Conservation (phyloP, 2,888 invertebrate species). For the Peribatodes rhomboidaria region DNA sequence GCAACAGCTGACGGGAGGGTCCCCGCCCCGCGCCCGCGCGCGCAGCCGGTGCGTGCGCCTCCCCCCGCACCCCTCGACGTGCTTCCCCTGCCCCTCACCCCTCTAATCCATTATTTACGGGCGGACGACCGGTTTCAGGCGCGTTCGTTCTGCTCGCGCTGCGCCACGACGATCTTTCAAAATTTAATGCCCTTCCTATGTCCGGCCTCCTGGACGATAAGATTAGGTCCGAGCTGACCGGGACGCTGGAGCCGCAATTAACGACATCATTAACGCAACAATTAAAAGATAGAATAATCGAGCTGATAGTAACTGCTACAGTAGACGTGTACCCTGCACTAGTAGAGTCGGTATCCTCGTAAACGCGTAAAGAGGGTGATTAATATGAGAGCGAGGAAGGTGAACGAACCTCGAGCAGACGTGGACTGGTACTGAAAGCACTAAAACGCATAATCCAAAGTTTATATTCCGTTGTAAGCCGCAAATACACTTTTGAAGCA, state of each 20-base stretch:
- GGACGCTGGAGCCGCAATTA: background rate
- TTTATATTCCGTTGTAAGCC: conserved; percentile 69
- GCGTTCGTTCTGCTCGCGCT: conserved; percentile 79
- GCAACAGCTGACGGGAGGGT: conserved; percentile 86
- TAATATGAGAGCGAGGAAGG: conserved; percentile 48
- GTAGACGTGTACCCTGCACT: background rate
- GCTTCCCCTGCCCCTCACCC: conserved; percentile 72
- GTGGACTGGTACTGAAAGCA: conserved; percentile 66
- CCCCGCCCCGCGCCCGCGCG: conserved; percentile 68
- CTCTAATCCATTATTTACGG: conserved; percentile 86
- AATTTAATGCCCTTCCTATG: conserved; percentile 85
- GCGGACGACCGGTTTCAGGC: conserved; percentile 85
- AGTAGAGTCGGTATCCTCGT: conserved; percentile 30
- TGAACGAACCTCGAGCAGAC: conserved; percentile 68
- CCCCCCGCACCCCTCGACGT: conserved; percentile 69
- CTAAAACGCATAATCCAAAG: conserved; percentile 67
- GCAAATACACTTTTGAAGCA: conserved; percentile 66
- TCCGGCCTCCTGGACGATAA: conserved; percentile 84
- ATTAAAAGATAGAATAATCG: conserved; percentile 26
- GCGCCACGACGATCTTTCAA: conserved; percentile 81
- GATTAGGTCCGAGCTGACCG: conserved; percentile 70
- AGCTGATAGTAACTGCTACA: background rate
- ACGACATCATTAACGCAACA: conserved; percentile 43
- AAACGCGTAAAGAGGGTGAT: conserved; percentile 41
- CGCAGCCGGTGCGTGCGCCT: conserved; percentile 80